phyloP scores from a whole-genome alignment of 2,888 invertebrate genomes.

The Drosophila anomalata region DNA sequence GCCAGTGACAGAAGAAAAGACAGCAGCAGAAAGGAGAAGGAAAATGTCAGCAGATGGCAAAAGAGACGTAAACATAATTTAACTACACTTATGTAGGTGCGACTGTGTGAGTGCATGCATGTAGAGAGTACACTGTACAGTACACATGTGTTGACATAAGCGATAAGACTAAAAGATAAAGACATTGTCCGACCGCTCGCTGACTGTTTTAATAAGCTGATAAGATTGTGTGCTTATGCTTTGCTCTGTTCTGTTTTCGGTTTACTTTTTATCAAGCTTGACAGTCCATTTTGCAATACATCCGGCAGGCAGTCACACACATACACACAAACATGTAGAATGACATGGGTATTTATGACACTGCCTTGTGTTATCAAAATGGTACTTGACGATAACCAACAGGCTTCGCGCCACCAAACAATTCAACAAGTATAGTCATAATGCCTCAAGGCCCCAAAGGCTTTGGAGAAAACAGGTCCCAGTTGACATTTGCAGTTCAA shows the following conservation, averaged over 20 bases:
- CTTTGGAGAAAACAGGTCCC: constrained; percentile 9
- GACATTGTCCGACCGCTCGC: constrained; percentile 34
- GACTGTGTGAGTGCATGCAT: constrained; percentile 8
- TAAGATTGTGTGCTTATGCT: constrained; percentile 63
- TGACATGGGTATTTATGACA: constrained; percentile 36
- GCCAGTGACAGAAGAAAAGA: constrained; percentile 6
- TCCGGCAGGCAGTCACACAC: constrained; percentile 24
- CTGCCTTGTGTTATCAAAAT: constrained; percentile 27
- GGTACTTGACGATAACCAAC: constrained; percentile 29
- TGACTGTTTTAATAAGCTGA: constrained; percentile 53
- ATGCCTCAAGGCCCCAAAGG: constrained; percentile 23
- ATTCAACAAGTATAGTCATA: constrained; percentile 19
- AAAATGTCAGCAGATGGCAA: constrained; percentile 37
- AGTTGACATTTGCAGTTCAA: constrained; percentile 51
- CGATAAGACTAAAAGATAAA: constrained; percentile 40
- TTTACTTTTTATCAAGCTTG: constrained; percentile 28
- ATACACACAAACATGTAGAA: constrained; percentile 8
- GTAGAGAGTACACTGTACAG: background rate
- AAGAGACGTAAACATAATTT: constrained; percentile 41
- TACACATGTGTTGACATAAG: constrained; percentile 23
- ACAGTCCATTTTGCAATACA: constrained; percentile 35
- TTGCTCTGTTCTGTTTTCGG: constrained; percentile 3
- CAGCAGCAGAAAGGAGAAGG: constrained; percentile 4
- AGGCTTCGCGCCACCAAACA: constrained; percentile 8
- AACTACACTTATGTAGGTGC: constrained; percentile 29